Conservation (phyloP, 2,888 invertebrate genomes). For the Spatulosminthurus flaviceps region DNA sequence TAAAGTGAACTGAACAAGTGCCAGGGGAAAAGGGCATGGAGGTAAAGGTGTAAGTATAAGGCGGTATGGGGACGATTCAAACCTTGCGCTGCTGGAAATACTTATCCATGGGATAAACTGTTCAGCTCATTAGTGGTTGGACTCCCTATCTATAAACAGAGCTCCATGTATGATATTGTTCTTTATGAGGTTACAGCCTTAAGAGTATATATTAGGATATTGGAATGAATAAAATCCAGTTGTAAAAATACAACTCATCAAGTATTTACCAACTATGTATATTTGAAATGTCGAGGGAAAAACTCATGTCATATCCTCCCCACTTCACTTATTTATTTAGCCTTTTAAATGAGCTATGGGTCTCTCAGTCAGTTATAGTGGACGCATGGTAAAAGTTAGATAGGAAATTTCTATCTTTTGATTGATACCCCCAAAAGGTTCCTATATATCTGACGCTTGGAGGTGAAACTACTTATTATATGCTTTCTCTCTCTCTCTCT, state of each 20-base stretch:
- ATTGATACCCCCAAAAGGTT: slow-evolving; percentile 10
- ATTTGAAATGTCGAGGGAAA: slow-evolving; percentile 16
- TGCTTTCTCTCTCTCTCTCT: not conserved
- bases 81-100: no score
- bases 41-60: slow-evolving; percentile 7
- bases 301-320: slow-evolving; percentile 28
- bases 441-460: not conserved
- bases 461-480: not conserved
- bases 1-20: slow-evolving; percentile 7
- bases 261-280: not conserved
- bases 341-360: slow-evolving; percentile 30
- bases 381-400: not conserved
- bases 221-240: no score
- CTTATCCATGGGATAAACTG: no score
- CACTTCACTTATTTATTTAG: slow-evolving; percentile 38
- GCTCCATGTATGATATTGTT: no score
- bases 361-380: not conserved
- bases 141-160: not conserved
- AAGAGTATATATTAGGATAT: no score
- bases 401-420: not conserved
- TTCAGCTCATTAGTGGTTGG: slow-evolving; percentile 36
- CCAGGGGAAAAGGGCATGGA: not conserved
- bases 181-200: no score
- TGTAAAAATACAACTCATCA: no score
- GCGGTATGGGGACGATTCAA: not conserved